Evolutionary conservation across 2,797 vertebrate genomes (phyloP), one percentile per base, ranked within the genome.

Genomic region (Thalassophryne amazonica): DNA sequence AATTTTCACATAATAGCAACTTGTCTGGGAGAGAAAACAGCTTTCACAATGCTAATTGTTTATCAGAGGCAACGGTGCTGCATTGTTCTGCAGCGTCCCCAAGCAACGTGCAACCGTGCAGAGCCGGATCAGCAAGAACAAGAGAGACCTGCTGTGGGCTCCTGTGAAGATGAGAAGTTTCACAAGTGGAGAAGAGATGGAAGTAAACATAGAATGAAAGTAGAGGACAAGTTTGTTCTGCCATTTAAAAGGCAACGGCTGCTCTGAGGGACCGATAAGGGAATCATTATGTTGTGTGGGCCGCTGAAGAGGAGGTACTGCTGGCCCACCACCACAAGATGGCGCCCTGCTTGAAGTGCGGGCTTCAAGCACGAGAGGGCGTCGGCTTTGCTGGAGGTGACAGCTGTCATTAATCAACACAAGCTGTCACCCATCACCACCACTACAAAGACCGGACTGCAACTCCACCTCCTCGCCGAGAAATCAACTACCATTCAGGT

Each of bases 211-310:
- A 70, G n/a, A 74, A 79, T 28, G 60, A 49, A 75, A 7, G n/a
- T 47, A 46, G 34, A 15, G 15, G 50, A 55, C 55, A n/a, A 8
- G 60, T 53, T 30, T 12, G 7, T 19, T 37, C 24, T 37, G 36
- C 45, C 47, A 47, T 74, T 74, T 78, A 46, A 64, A 56, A 64
- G 50, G 55, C n/a, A n/a, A n/a, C n/a, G n/a, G n/a, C n/a, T n/a
- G n/a, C n/a, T n/a, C n/a, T n/a, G n/a, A n/a, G n/a, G n/a, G n/a
- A n/a, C n/a, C n/a, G n/a, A n/a, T n/a, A n/a, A n/a, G n/a, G n/a
- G n/a, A n/a, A n/a, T n/a, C n/a, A n/a, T n/a, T n/a, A n/a, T n/a
- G n/a, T n/a, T n/a, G n/a, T n/a, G n/a, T n/a, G n/a, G n/a, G n/a
- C n/a, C n/a, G n/a, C n/a, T n/a, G n/a, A n/a, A n/a, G n/a, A n/a